These are phyloP conservation scores for Melospiza georgiana DNA, from an alignment of 2,113 vertebrate genomes.

Conservation along the genomic window DNA sequence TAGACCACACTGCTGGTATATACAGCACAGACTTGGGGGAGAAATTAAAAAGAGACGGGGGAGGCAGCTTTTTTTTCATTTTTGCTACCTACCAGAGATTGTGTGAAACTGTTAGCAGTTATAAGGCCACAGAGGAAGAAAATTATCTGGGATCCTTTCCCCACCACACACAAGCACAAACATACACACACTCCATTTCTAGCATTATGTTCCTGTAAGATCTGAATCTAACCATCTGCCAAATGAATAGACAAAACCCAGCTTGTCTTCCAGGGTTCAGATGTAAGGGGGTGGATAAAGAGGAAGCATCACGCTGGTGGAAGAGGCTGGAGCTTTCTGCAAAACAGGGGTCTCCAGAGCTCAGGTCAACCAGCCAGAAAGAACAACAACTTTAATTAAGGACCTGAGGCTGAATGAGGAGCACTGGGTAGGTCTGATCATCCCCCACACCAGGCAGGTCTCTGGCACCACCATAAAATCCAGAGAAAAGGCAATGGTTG, in stretches of 20 bases:
- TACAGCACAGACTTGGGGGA: slow-evolving; percentile 60
- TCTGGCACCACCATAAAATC: neutral
- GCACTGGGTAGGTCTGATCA: neutral
- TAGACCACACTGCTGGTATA: slow-evolving; percentile 82
- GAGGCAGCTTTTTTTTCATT: slow-evolving; percentile 30
- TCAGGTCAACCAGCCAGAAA: slow-evolving; percentile 5
- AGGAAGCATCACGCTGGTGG: neutral
- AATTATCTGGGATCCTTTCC: slow-evolving; percentile 30
- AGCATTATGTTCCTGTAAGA: slow-evolving; percentile 48
- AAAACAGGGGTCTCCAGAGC: slow-evolving; percentile 7
- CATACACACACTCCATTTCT: slow-evolving; percentile 20
- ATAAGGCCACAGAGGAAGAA: slow-evolving; percentile 52
- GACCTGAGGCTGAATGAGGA: neutral
- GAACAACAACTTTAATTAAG: neutral
- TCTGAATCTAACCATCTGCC: slow-evolving; percentile 59
- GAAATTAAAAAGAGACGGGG: neutral
- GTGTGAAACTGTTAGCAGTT: slow-evolving; percentile 71
- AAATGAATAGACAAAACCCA: slow-evolving; percentile 62
- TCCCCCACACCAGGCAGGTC: neutral
- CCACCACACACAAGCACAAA: slow-evolving; percentile 24
- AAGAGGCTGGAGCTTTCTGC: slow-evolving; percentile 2
- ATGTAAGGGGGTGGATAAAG: slow-evolving; percentile 41
- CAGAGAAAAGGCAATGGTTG: neutral
- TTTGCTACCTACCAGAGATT: slow-evolving; percentile 68
- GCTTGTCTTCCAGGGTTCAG: slow-evolving; percentile 51